A percentile compares a stretch with the other conserved stretches of the same genome.
Evolutionary conservation across 2,113 vertebrate genomes (phyloP).

Genomic region (Riparia riparia): DNA sequence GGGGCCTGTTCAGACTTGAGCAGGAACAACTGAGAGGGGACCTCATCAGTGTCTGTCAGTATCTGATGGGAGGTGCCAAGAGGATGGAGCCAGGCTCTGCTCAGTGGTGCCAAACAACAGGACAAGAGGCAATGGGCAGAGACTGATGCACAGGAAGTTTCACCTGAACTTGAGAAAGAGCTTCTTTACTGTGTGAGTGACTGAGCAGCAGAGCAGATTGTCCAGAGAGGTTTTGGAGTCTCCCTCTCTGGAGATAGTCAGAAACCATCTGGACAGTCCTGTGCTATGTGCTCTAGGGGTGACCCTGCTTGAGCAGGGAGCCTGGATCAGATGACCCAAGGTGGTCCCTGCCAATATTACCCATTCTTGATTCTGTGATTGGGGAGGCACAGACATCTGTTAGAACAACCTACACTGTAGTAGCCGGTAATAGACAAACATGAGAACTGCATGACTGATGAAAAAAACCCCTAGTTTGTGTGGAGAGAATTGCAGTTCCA

Average conservation of each 20-base stretch:
- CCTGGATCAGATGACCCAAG: neutral
- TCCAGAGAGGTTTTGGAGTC: neutral
- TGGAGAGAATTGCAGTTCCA: neutral
- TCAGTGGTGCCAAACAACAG: rapidly evolving
- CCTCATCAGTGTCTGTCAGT: neutral
- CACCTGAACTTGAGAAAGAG: neutral
- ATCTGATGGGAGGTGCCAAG: neutral
- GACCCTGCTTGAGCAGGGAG: neutral
- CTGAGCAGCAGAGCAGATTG: rapidly evolving
- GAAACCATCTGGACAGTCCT: neutral
- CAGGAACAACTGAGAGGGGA: rapidly evolving
- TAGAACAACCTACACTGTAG: neutral
- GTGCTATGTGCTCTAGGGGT: neutral
- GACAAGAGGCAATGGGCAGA: neutral
- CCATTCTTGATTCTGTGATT: neutral
- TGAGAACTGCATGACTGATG: neutral
- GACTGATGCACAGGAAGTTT: neutral
- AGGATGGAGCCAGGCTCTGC: neutral
- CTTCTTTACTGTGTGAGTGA: neutral
- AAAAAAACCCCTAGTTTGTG: neutral
- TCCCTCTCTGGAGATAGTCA: neutral
- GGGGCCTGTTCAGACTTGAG: neutral
- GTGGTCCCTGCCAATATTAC: neutral
- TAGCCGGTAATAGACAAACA: neutral
- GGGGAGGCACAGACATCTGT: neutral